Percentiles rank a stretch among this genome's conserved stretches.
Evolutionary conservation across 2,113 vertebrate species (phyloP).

Genomic region (Corvus hawaiiensis): DNA sequence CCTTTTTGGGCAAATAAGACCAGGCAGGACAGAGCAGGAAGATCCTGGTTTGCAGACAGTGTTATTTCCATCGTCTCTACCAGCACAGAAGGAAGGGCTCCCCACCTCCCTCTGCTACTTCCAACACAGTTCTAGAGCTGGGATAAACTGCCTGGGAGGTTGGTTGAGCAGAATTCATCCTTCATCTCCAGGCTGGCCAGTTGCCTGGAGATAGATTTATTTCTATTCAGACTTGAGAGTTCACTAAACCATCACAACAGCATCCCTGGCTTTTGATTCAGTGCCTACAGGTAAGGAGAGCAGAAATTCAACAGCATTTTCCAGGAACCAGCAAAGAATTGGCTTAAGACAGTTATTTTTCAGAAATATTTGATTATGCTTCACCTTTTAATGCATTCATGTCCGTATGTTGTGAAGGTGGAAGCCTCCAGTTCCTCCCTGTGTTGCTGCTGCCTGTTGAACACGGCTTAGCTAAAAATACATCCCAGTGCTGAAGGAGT

Average conservation of each 20-base stretch:
- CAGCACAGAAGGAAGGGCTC: background rate
- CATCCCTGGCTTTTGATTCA: background rate
- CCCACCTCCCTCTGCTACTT: background rate
- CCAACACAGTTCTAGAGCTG: background rate
- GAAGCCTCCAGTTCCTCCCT: background rate
- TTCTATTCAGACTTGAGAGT: background rate
- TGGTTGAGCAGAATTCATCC: background rate
- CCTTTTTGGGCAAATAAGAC: background rate
- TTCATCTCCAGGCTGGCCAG: background rate
- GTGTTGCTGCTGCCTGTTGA: background rate
- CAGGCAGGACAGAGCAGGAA: background rate
- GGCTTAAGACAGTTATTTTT: background rate
- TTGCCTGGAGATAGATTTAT: slow-evolving; percentile 17
- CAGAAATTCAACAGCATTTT: background rate
- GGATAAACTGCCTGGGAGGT: background rate
- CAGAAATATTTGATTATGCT: background rate
- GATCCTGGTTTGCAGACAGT: background rate
- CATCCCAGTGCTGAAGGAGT: background rate
- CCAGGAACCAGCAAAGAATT: background rate
- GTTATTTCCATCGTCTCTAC: accelerated
- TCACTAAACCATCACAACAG: background rate
- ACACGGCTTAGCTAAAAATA: background rate
- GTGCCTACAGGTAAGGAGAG: background rate
- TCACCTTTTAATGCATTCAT: background rate
- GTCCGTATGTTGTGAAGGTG: background rate